Percentiles rank a stretch among this genome's conserved stretches.
Evolutionary conservation across 2,113 vertebrate species (phyloP).

Genomic region (Nyctibius bracteatus): DNA sequence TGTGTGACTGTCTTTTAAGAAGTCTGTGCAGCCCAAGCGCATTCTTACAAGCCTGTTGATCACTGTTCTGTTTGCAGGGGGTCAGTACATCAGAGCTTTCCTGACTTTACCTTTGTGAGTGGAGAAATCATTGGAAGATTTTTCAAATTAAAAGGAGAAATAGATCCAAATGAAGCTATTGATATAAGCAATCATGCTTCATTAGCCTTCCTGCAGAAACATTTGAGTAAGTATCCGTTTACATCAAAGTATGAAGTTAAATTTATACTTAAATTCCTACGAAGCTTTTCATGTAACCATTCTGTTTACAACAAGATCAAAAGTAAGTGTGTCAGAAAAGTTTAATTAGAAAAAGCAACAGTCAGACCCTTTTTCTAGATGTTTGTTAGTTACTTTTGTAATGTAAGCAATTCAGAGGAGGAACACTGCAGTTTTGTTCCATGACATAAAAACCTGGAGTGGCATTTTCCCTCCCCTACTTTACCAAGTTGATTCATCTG

Average conservation of each 20-base stretch:
- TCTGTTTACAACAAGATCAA: neutral
- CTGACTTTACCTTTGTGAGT: slow-evolving; percentile 90
- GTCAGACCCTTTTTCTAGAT: neutral
- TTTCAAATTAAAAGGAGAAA: slow-evolving; percentile 85
- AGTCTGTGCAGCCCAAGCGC: neutral
- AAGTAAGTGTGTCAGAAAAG: neutral
- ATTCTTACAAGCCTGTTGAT: neutral
- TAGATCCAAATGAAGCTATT: slow-evolving; percentile 85
- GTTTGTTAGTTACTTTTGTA: neutral
- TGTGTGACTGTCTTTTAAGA: neutral
- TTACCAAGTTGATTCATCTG: neutral
- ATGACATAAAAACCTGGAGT: neutral
- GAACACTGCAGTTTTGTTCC: neutral
- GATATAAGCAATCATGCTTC: slow-evolving; percentile 88
- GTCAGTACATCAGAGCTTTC: slow-evolving; percentile 93
- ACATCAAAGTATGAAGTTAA: neutral
- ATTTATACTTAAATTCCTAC: neutral
- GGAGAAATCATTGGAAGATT: slow-evolving; percentile 82
- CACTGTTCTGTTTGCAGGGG: slow-evolving; percentile 75
- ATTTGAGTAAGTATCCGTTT: slow-evolving; percentile 81
- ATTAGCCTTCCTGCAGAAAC: slow-evolving; percentile 93
- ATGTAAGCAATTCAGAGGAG: neutral
- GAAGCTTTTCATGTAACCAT: neutral
- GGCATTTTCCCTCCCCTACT: neutral
- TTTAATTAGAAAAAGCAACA: neutral